Evolutionary conservation across 1,140 invertebrate genomes (phyloP).

Genomic region (Orchesella cincta): DNA sequence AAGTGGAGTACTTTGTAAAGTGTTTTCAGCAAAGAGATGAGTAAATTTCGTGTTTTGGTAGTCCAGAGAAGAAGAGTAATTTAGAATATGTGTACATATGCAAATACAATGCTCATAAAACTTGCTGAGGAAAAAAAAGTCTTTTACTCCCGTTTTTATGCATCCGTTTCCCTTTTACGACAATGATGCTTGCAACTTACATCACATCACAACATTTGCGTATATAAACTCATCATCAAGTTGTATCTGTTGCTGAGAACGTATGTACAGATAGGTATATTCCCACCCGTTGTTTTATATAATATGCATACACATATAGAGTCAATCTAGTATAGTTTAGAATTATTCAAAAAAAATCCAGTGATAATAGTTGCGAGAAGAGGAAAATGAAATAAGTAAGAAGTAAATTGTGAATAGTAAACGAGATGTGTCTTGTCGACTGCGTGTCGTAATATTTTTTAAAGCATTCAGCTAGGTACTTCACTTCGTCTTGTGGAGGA

Average conservation of each 20-base stretch:
- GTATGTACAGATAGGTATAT: neutral
- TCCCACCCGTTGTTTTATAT: neutral
- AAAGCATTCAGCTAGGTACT: neutral
- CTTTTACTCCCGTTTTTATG: conserved; percentile 5
- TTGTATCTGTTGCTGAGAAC: neutral
- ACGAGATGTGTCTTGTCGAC: no score
- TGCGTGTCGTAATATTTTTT: neutral
- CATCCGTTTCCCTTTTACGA: conserved; percentile 7
- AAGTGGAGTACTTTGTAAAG: no score
- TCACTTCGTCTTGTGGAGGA: neutral
- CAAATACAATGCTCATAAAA: neutral
- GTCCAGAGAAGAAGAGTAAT: neutral
- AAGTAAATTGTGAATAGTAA: no score
- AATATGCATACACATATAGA: neutral
- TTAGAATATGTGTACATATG: neutral
- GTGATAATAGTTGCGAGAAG: neutral
- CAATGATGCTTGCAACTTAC: neutral
- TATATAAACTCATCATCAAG: neutral
- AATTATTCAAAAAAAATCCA: neutral
- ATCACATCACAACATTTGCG: neutral
- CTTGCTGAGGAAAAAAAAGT: neutral
- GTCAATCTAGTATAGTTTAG: neutral
- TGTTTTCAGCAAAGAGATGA: no score
- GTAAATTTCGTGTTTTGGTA: no score
- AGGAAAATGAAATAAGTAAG: no score